Conservation (phyloP, 2,113 vertebrate genomes). For the Lepisosteus osseus region DNA sequence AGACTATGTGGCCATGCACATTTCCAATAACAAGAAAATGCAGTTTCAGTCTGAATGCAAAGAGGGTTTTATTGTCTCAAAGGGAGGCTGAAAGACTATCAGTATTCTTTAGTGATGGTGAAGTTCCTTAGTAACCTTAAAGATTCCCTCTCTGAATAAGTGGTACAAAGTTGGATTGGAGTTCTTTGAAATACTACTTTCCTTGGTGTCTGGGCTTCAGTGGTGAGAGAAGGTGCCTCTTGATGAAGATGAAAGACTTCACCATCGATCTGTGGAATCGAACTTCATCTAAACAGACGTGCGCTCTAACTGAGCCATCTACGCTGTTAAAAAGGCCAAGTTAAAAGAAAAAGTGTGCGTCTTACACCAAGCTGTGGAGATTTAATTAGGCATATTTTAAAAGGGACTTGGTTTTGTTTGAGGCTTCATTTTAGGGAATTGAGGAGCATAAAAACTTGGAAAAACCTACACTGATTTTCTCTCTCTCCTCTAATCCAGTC, state of each 20-base stretch:
- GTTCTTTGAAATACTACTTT: constrained; percentile 4
- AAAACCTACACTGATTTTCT: no score
- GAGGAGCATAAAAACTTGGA: background rate
- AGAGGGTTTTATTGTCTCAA: background rate
- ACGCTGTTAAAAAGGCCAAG: background rate
- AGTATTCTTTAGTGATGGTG: constrained; percentile 10
- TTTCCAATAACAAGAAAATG: constrained; percentile 1
- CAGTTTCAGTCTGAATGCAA: background rate
- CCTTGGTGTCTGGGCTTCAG: background rate
- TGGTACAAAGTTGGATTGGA: constrained; percentile 15
- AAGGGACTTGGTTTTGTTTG: background rate
- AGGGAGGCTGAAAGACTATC: background rate
- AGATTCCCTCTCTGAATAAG: constrained; percentile 13
- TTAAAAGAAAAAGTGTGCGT: no score
- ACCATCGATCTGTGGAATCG: constrained; percentile 11
- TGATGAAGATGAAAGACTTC: constrained; percentile 19
- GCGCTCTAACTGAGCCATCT: constrained; percentile 6
- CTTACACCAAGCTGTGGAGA: no score
- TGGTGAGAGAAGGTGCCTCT: background rate
- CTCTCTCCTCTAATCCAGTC: no score
- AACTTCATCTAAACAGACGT: constrained; percentile 13
- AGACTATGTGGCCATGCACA: background rate
- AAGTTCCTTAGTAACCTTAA: constrained; percentile 7
- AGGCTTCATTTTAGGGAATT: no score
- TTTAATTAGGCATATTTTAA: background rate